phyloP scores from a whole-genome alignment of 2,113 vertebrate species.

The Blennius ocellaris region DNA sequence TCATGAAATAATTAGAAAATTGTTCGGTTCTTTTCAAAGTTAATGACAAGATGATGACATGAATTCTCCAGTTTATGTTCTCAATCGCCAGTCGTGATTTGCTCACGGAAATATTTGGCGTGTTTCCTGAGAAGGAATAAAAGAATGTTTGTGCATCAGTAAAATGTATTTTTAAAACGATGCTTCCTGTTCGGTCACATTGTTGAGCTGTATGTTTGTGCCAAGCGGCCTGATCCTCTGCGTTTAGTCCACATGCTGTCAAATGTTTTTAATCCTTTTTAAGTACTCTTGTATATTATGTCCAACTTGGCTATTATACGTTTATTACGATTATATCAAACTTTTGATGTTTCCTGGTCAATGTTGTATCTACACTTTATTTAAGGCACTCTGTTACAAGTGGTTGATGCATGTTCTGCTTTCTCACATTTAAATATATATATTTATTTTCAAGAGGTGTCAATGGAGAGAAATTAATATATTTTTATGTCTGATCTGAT shows the following conservation, averaged over 20 bases:
- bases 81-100: not conserved
- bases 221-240: conserved; percentile 60
- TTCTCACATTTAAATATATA: conserved; percentile 87
- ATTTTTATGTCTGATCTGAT: conserved; percentile 92
- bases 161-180: conserved; percentile 78
- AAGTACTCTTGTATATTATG: conserved; percentile 72
- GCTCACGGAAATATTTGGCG: too few relatives aligned
- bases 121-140: too few relatives aligned
- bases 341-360: conserved; percentile 58
- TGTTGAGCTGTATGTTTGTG: conserved; percentile 74
- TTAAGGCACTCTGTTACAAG: conserved; percentile 86
- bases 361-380: conserved; percentile 71
- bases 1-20: too few relatives aligned
- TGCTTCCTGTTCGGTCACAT: conserved; percentile 81
- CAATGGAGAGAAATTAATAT: conserved; percentile 98
- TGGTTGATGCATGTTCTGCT: conserved; percentile 90
- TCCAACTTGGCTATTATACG: conserved; percentile 74
- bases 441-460: conserved; percentile 97
- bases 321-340: too few relatives aligned
- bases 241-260: conserved; percentile 65
- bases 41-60: too few relatives aligned
- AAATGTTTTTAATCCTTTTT: conserved; percentile 83
- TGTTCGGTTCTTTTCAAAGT: too few relatives aligned
- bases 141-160: conserved; percentile 51
- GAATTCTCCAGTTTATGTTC: too few relatives aligned